phyloP scores from a whole-genome alignment of 2,113 vertebrate species.

The Poecile atricapillus region DNA sequence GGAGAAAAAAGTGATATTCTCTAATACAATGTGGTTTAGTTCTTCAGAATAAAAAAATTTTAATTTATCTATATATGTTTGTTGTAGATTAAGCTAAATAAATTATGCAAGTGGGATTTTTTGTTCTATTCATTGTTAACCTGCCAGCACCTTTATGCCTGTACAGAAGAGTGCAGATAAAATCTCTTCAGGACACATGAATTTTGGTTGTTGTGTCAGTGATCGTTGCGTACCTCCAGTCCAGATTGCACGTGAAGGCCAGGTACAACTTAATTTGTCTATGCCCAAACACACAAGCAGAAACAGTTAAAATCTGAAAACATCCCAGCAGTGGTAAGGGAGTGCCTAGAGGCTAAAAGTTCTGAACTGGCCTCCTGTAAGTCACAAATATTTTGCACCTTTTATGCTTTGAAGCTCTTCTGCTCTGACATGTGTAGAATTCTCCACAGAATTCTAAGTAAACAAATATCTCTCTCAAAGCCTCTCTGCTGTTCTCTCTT shows the following conservation, averaged over 20 bases:
- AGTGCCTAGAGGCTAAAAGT: not conserved
- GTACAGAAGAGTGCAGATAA: not conserved
- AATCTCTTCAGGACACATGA: not conserved
- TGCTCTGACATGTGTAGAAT: constrained; percentile 27
- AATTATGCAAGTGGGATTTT: not conserved
- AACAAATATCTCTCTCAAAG: not conserved
- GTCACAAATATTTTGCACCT: constrained; percentile 52
- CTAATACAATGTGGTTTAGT: not conserved
- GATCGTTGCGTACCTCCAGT: not conserved
- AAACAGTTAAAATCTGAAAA: constrained; percentile 17
- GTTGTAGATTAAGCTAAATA: not conserved
- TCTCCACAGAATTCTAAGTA: not conserved
- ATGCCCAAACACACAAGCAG: not conserved
- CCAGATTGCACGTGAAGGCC: not conserved
- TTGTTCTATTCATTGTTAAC: not conserved
- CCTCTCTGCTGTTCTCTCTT: not conserved
- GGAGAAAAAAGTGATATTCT: rapidly evolving
- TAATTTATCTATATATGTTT: not conserved
- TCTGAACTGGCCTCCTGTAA: not conserved
- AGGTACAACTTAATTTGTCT: not conserved
- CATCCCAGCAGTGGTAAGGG: not conserved
- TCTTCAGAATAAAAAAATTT: not conserved
- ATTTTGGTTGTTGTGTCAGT: not conserved
- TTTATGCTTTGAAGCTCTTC: not conserved
- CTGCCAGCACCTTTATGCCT: not conserved